Conservation (phyloP, 2,113 vertebrate species). For the Chlorodrepanis virens region DNA sequence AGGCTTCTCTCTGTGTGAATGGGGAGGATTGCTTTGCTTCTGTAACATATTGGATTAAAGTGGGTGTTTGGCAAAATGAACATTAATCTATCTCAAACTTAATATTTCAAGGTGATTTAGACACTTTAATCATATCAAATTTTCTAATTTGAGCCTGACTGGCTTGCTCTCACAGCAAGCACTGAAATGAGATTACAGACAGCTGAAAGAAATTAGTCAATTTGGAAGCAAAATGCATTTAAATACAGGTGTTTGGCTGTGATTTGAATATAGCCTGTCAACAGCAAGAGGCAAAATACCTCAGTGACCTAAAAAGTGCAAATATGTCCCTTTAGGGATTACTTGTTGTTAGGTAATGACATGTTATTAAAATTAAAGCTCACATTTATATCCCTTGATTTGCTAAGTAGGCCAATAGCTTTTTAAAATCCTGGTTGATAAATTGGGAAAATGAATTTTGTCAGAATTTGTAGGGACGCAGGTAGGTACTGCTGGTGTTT, state of each 20-base stretch:
- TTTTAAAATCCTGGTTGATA: neutral
- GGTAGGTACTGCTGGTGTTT: neutral
- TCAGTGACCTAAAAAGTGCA: slow-evolving; percentile 6
- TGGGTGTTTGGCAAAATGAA: neutral
- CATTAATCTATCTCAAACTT: neutral
- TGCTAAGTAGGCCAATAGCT: neutral
- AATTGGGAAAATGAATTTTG: neutral
- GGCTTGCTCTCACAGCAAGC: neutral
- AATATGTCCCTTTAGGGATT: neutral
- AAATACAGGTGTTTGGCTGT: neutral
- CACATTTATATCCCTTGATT: neutral
- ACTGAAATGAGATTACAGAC: neutral
- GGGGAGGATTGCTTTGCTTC: neutral
- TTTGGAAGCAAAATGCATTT: neutral
- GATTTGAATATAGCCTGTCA: neutral
- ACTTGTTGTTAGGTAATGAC: neutral
- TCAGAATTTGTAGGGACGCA: neutral
- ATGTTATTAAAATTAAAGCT: slow-evolving; percentile 4
- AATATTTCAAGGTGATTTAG: neutral
- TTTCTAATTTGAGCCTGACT: neutral
- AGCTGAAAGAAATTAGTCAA: neutral
- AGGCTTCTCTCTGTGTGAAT: neutral
- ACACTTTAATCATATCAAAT: neutral
- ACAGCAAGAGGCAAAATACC: neutral
- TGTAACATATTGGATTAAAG: neutral